Evolutionary conservation across 2,888 invertebrate genomes (phyloP), one percentile per base, ranked within the genome.

Genomic region (Odontocolon sp.): DNA sequence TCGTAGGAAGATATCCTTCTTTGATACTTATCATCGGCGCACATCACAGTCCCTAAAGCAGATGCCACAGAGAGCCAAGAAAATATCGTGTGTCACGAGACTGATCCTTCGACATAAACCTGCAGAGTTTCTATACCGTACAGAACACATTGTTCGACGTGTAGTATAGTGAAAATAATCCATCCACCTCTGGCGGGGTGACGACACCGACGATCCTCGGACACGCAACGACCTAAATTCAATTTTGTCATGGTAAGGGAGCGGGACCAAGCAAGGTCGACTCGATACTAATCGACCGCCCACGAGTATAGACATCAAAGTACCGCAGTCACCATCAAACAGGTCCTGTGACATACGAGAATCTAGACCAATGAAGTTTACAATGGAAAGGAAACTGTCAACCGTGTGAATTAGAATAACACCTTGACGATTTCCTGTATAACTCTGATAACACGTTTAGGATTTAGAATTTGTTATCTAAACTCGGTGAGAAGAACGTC

Each of bases 71-170:
- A 28, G 61, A 45, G 57, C 52, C 50, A 28, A 42, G 36, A 50
- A 75, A 75, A 75, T 70, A 75, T 75, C 75, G 64, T 75, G 75
- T 75, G 69, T 70, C 75, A 70, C 64, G 64, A 74, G 75, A 59
- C 57, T 64, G 69, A 75, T 69, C 64, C 69, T 59, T 31, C 42
- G 50, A 69, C 69, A 40, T 64, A 70, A 75, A 59, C 69, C 57
- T 42, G 33, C 47, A 33, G 64, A 74, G 50, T 63, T 74, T 50
- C 47, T 36, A 28, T 50, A 50, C 6, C 36, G 54, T 26, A 45
- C 8, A 42, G 16, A 18, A 26, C 21, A 45, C 28, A 26, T 16
- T 45, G 16, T 68, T 6, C 26, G n/a, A 36, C 6, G 36, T 54
- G 31, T 47, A 14, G n/a, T 28, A 38, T 8, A 38, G 26, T 31